phyloP scores from a whole-genome alignment of 2,113 vertebrate genomes.

The Telmatochromis sp. region DNA sequence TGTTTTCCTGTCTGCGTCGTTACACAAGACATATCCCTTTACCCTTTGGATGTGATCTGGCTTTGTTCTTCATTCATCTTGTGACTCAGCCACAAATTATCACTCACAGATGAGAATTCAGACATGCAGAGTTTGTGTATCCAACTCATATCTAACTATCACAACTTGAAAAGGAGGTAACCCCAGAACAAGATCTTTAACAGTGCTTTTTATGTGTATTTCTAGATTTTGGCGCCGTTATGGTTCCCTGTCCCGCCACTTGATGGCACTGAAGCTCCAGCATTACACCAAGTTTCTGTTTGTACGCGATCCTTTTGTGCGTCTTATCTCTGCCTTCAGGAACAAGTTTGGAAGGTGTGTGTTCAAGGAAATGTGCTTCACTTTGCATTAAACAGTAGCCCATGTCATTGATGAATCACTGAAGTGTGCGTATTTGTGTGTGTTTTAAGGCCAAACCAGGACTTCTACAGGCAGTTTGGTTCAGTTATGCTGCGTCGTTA shows the following conservation, averaged over 20 bases:
- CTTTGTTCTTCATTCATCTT: not conserved
- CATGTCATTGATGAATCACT: not conserved
- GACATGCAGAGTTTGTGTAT: not conserved
- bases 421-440: not conserved
- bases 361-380: not conserved
- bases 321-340: slow-evolving; percentile 91
- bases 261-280: slow-evolving; percentile 72
- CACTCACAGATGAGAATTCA: not conserved
- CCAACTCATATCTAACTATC: not conserved
- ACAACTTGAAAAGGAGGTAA: not conserved
- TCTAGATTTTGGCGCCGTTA: slow-evolving; percentile 71
- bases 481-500: slow-evolving; percentile 73
- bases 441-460: slow-evolving; percentile 77
- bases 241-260: slow-evolving; percentile 57
- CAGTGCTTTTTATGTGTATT: not conserved
- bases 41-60: not conserved
- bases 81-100: not conserved
- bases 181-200: not conserved
- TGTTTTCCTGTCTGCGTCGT: not conserved
- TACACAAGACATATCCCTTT: not conserved
- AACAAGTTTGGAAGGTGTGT: slow-evolving; percentile 83
- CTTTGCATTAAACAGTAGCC: not conserved
- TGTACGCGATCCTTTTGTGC: slow-evolving; percentile 90
- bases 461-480: slow-evolving; percentile 85
- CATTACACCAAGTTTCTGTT: slow-evolving; percentile 96